Evolutionary conservation across 2,888 invertebrate species (phyloP), one percentile per base, ranked within the genome.

Genomic region (Acrobasis suavella): DNA sequence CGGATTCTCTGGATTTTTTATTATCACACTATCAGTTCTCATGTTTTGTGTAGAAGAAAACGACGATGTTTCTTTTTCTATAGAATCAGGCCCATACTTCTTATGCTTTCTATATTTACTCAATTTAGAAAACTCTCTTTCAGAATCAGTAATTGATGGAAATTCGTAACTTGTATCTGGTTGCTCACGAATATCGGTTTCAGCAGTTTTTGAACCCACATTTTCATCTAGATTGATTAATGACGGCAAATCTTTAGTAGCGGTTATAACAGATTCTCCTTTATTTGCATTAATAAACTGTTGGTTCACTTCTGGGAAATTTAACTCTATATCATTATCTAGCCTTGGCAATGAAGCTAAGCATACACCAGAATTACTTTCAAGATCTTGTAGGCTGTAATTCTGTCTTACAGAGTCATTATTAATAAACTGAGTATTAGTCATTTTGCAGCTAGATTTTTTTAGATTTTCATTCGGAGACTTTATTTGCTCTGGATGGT

Each of bases 271-370:
- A 46, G 80, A 68, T 39, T 86, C 88, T 59, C 72, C 77, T 81
- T 88, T 90, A 74, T 91, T 91, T 52, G 88, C 91, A 80, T 91
- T 87, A 52, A 92, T 89, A 70, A 92, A 92, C 70, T 92, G 92
- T 78, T 92, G 91, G 70, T 92, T 92, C 12, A 92, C 91, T 86
- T 92, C 92, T 52, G 91, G 87, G 69, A 92, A 91, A 73, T 83
- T 89, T 58, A 92, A 81, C 73, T 92, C 92, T 67, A 91, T 89
- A 69, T 92, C 91, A 80, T 89, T 91, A 72, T 92, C 92, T 50
- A 92, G 77, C 70, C 85, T 81, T 12, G 92, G 92, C 62, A 92
- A 75, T 52, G 91, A 92, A 54, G 91, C 89, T 65, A 91, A 77
- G 72, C 90, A 89, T 66, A 91, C 80, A 59, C 91, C 88, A 60